phyloP scores from a whole-genome alignment of 2,888 invertebrate species.

The Gerris lacustris region DNA sequence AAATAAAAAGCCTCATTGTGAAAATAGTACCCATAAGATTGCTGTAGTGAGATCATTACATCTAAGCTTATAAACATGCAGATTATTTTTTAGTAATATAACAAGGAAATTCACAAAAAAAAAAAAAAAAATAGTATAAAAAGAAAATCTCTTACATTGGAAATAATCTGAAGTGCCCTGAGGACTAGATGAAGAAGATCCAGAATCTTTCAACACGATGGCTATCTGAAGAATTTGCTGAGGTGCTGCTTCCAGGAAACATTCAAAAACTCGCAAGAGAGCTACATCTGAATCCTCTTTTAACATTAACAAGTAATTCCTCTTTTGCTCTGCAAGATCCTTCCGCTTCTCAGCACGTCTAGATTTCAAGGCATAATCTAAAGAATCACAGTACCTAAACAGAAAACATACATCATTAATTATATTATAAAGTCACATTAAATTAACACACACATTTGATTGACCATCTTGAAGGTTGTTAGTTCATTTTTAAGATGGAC shows the following conservation, averaged over 20 bases:
- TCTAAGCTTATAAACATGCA: too few relatives aligned
- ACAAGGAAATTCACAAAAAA: too few relatives aligned
- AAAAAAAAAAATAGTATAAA: too few relatives aligned
- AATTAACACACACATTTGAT: neutral
- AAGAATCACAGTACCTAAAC: slow-evolving; percentile 34
- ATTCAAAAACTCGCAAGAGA: slow-evolving; percentile 61
- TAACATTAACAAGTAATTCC: slow-evolving; percentile 59
- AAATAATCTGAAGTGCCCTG: slow-evolving; percentile 19
- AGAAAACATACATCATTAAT: slow-evolving; percentile 30
- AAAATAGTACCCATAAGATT: too few relatives aligned
- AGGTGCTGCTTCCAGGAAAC: slow-evolving; percentile 69
- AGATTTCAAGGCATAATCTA: slow-evolving; percentile 52
- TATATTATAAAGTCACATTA: slow-evolving; percentile 38
- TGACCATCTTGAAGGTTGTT: too few relatives aligned
- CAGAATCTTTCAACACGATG: slow-evolving; percentile 46
- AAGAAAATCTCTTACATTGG: slow-evolving; percentile 32
- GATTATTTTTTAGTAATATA: too few relatives aligned
- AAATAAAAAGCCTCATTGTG: too few relatives aligned
- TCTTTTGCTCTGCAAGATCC: slow-evolving; percentile 47
- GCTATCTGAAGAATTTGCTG: slow-evolving; percentile 64
- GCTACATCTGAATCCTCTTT: slow-evolving; percentile 71
- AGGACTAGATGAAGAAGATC: slow-evolving; percentile 34
- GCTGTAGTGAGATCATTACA: too few relatives aligned
- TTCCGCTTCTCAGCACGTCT: slow-evolving; percentile 48
- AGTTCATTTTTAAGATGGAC: too few relatives aligned